Base-by-base conservation (phyloP, 2,113 vertebrate species). In the Argyrosomus japonicus region DNA sequence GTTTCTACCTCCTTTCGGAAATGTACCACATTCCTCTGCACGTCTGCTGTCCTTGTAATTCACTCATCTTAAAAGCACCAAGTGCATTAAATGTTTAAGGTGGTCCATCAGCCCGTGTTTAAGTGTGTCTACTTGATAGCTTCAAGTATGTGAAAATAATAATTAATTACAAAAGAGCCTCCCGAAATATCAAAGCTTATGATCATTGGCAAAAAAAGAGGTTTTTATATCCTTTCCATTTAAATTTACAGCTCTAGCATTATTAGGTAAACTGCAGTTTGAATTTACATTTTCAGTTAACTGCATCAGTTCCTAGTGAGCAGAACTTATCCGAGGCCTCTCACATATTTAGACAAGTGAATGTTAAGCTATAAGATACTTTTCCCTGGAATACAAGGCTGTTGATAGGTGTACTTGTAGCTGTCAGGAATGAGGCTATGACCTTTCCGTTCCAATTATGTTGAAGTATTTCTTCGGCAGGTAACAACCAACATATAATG, bases 1-100 rank as follows among this genome's bases (percentile, higher is more conserved):
- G 63, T 60, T 43, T 73, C 40, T 62, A 25, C 17, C 29, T 82
- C 19, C 51, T 79, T 60, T 75, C 51, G 61, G 47, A 25, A 83
- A 58, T 68, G 56, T 50, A 23, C 4, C 53, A 40, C 3, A 6
- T 69, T 73, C 25, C 43, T 45, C 45, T 47, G 14, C 50, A 23
- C 32, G 36, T 61, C 23, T 56, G 27, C 21, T 73, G 81, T 83
- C 87, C 80, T 90, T 90, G 86, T 77, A 81, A 56, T 51, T 77
- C 63, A 60, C 48, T 84, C 50, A 64, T n/a, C 48, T 0, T 76
- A 77, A 90, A 74, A 85, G 72, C 68, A 60, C 81, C 79, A 71
- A 88, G 61, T 68, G 79, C 53, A 75, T 81, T 57, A 73, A 69
- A 68, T 80, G 75, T 69, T 81, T 70, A 47, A 71, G 48, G 18